Percentiles rank a stretch among this genome's conserved stretches.
These are phyloP conservation scores for Rhinoderma darwinii DNA, from an alignment of 2,113 vertebrate species.

Conservation along the genomic window DNA sequence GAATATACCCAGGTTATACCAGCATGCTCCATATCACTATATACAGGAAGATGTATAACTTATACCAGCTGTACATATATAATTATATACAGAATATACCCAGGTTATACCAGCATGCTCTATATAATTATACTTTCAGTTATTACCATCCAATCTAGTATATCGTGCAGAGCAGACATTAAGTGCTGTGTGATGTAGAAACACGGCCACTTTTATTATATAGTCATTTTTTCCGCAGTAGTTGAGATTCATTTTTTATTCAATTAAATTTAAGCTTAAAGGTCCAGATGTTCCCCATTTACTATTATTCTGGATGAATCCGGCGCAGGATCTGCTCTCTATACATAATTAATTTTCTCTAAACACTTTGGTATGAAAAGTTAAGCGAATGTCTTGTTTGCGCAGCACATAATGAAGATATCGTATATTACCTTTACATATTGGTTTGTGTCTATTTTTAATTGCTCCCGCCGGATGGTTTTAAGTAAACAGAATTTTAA, in stretches of 20 bases:
- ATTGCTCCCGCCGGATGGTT: background rate
- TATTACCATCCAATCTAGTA: background rate
- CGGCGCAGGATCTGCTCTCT: background rate
- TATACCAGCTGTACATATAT: no score
- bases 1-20: background rate
- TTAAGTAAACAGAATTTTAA: background rate
- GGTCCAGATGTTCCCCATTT: slow-evolving; percentile 16
- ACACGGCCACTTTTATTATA: background rate
- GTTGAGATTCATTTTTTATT: slow-evolving; percentile 14
- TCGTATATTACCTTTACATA: background rate
- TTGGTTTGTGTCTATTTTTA: background rate
- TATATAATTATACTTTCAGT: background rate
- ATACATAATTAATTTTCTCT: slow-evolving; percentile 11
- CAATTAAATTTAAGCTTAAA: background rate
- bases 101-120: background rate
- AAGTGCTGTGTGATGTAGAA: background rate
- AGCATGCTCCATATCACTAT: background rate
- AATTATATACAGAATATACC: background rate
- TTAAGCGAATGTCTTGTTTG: background rate
- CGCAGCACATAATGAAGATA: background rate
- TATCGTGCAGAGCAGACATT: background rate
- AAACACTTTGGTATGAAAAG: slow-evolving; percentile 1
- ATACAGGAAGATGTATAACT: background rate
- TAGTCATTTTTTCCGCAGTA: slow-evolving; percentile 10
- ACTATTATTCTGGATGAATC: background rate